These are phyloP conservation scores for Diadophis punctatus DNA, from an alignment of 2,113 vertebrate species.

Conservation along the genomic window DNA sequence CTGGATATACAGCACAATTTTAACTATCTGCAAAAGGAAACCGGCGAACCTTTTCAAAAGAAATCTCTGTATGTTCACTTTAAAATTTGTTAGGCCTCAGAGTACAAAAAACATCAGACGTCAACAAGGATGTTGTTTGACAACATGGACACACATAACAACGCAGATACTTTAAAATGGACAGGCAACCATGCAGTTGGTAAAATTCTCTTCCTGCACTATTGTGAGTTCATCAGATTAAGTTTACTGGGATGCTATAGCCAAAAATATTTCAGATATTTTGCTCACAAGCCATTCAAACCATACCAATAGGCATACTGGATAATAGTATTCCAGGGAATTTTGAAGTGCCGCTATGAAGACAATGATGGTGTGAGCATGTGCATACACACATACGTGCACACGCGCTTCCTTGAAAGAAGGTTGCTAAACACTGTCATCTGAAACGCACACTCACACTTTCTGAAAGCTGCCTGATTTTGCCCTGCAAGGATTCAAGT, in stretches of 20 bases:
- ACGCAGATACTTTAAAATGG: accelerated
- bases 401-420: not conserved
- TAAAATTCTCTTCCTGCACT: not conserved
- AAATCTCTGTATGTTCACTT: accelerated
- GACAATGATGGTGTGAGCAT: not conserved
- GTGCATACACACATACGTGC: not conserved
- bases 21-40: not conserved
- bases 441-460: not conserved
- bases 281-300: not conserved
- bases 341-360: not conserved
- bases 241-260: not conserved
- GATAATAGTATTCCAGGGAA: not conserved
- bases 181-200: not conserved
- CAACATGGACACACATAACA: not conserved
- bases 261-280: not conserved
- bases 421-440: not conserved
- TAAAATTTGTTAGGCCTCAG: not conserved
- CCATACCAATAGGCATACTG: not conserved
- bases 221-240: not conserved
- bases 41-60: not conserved
- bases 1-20: accelerated
- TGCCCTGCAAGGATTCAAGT: not conserved
- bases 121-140: not conserved
- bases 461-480: not conserved
- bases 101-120: conserved; percentile 2